Conservation (phyloP, 2,888 invertebrate genomes). For the Macaria notata region DNA sequence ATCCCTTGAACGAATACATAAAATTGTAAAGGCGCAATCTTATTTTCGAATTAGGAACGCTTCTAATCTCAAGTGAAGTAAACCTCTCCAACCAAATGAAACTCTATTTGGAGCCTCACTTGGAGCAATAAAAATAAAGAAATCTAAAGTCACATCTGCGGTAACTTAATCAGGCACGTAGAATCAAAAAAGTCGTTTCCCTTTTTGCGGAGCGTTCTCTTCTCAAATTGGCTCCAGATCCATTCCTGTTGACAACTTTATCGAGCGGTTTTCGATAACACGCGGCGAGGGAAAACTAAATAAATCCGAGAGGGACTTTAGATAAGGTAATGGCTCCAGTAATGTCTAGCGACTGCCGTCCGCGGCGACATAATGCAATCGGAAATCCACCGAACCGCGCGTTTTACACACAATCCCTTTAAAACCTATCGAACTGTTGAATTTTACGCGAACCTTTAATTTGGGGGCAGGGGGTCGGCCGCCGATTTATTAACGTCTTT, state of each 20-base stretch:
- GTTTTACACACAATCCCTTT: constrained; percentile 47
- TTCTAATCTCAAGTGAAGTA: constrained; percentile 2
- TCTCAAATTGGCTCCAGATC: constrained; percentile 79
- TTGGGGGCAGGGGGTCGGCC: constrained; percentile 12
- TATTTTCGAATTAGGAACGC: not conserved
- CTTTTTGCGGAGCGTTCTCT: constrained; percentile 64
- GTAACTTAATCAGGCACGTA: constrained; percentile 48
- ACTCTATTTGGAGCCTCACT: constrained; percentile 26
- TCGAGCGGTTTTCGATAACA: constrained; percentile 82
- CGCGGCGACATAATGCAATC: constrained; percentile 75
- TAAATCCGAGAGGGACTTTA: constrained; percentile 82
- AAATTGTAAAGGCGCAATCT: too few species aligned
- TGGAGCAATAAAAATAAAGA: constrained; percentile 35
- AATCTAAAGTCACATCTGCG: constrained; percentile 43
- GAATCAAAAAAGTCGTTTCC: constrained; percentile 64
- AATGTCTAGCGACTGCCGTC: constrained; percentile 73
- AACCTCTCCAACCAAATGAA: constrained; percentile 20
- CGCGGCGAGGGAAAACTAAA: constrained; percentile 81
- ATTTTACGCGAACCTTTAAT: constrained; percentile 33
- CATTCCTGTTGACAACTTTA: constrained; percentile 82
- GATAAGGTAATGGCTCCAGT: constrained; percentile 81
- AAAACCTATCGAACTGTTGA: constrained; percentile 23
- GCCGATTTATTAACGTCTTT: constrained; percentile 8
- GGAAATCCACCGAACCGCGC: constrained; percentile 64
- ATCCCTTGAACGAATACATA: too few species aligned